These are phyloP conservation scores for Sipha maydis DNA, from an alignment of 2,888 invertebrate genomes.

Conservation along the genomic window DNA sequence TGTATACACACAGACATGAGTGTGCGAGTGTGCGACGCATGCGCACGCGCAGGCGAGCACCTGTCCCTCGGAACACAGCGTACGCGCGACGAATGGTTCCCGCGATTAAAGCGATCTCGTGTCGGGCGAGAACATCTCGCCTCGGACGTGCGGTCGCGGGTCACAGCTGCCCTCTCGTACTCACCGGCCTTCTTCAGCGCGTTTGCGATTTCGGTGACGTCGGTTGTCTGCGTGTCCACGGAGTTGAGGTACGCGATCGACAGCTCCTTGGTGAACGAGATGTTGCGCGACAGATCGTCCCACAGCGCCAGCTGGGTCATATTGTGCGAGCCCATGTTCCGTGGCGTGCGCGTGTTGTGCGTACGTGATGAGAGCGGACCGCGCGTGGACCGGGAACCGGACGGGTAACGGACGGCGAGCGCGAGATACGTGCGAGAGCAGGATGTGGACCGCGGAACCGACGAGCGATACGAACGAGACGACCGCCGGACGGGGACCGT, in stretches of 20 bases:
- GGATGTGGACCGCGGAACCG: background rate
- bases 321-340: background rate
- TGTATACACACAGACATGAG: no score
- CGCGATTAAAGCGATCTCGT: no score
- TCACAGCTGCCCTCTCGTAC: background rate
- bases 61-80: no score
- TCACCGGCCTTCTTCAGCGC: background rate
- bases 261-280: background rate
- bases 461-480: background rate
- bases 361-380: background rate
- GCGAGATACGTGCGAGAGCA: background rate
- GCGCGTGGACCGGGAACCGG: rapidly evolving
- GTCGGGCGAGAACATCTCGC: no score
- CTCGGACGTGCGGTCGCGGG: no score
- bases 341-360: background rate
- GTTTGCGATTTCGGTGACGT: no score
- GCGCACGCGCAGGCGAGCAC: no score
- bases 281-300: background rate
- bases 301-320: background rate
- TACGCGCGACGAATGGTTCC: no score
- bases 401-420: background rate
- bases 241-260: background rate
- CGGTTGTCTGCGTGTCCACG: no score
- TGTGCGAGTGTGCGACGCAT: no score
- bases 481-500: background rate